Percentiles rank a stretch among this genome's conserved stretches.
Evolutionary conservation across 2,113 vertebrate genomes (phyloP).

Genomic region (Cinclus mexicanus): DNA sequence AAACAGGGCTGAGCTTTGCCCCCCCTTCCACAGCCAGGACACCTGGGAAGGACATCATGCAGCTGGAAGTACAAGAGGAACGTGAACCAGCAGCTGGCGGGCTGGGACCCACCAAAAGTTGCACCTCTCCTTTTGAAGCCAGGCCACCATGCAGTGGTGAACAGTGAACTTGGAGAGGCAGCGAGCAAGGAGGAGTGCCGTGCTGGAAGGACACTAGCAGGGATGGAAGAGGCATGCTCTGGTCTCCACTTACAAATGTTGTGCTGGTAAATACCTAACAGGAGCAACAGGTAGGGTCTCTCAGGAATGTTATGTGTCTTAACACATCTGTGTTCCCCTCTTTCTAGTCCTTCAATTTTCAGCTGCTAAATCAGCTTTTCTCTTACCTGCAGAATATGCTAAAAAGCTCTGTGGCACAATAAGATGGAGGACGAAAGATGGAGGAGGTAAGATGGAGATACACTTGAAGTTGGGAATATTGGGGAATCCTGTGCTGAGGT

Average conservation of each 20-base stretch:
- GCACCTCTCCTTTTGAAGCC: neutral
- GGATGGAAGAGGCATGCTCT: neutral
- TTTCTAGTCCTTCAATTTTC: neutral
- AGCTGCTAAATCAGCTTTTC: neutral
- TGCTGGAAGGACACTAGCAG: neutral
- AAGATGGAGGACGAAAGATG: neutral
- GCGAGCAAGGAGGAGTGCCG: neutral
- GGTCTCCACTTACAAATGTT: neutral
- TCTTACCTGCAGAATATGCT: neutral
- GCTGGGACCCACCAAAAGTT: neutral
- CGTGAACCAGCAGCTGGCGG: rapidly evolving
- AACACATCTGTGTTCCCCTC: neutral
- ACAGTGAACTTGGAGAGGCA: rapidly evolving
- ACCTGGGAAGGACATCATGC: neutral
- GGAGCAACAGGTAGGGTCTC: neutral
- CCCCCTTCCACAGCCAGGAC: neutral
- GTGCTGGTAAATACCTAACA: neutral
- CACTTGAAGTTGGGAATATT: rapidly evolving
- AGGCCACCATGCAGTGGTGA: rapidly evolving
- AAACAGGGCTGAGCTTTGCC: neutral
- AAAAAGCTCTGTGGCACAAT: neutral
- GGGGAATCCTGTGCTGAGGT: neutral
- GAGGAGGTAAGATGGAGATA: neutral
- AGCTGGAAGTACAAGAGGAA: neutral
- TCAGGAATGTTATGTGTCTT: neutral